A percentile compares a stretch with the other conserved stretches of the same genome.
Conservation (phyloP, 2,888 invertebrate species). For the Conomelus anceps region DNA sequence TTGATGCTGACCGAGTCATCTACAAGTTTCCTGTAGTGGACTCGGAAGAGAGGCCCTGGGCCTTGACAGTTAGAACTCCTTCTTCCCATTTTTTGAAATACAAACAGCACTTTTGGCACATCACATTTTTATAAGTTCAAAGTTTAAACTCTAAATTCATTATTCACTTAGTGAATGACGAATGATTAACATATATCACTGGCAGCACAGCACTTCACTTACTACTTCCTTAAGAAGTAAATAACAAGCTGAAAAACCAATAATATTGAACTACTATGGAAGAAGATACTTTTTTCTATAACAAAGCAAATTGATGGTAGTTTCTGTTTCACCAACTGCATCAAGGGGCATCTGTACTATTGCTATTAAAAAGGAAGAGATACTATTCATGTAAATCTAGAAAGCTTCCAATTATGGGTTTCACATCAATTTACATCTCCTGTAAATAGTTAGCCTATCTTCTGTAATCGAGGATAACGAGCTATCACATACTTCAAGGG, state of each 20-base stretch:
- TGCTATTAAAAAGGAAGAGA: too few species aligned
- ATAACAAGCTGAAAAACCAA: neutral
- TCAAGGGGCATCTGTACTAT: too few species aligned
- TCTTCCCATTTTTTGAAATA: conserved; percentile 39
- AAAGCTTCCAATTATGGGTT: too few species aligned
- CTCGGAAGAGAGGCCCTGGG: conserved; percentile 48
- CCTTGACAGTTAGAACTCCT: conserved; percentile 34
- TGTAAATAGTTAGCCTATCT: too few species aligned
- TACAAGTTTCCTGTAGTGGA: conserved; percentile 53
- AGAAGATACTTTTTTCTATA: neutral
- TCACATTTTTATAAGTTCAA: neutral
- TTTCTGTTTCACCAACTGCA: too few species aligned
- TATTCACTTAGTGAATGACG: too few species aligned
- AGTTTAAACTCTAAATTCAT: neutral
- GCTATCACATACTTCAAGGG: too few species aligned
- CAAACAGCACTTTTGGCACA: neutral
- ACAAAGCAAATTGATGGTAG: too few species aligned
- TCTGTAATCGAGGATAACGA: too few species aligned
- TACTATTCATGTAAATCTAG: too few species aligned
- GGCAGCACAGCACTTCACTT: neutral
- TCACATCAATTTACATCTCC: too few species aligned
- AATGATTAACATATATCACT: too few species aligned
- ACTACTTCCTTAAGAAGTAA: neutral
- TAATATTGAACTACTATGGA: neutral
- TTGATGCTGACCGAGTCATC: conserved; percentile 45